phyloP scores from a whole-genome alignment of 1,140 invertebrate species.

The Pantala flavescens region DNA sequence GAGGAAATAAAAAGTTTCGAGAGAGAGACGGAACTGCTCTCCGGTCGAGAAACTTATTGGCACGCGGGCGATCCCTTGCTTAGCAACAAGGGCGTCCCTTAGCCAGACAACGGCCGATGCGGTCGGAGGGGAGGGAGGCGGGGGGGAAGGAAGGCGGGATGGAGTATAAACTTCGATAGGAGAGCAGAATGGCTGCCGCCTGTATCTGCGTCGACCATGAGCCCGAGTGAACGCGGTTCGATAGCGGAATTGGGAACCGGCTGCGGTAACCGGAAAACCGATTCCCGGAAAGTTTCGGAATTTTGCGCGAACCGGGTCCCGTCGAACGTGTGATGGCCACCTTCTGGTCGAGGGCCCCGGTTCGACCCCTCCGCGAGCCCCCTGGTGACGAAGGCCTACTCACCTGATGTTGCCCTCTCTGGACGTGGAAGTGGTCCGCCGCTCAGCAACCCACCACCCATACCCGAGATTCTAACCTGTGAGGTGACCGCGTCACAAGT shows the following conservation, averaged over 20 bases:
- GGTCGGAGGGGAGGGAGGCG: background rate
- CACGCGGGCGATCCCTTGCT: background rate
- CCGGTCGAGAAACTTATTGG: background rate
- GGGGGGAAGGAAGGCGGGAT: background rate
- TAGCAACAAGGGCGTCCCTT: background rate
- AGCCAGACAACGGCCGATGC: background rate
- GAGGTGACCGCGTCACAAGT: conserved; percentile 58
- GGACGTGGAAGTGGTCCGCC: background rate
- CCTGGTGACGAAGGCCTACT: background rate
- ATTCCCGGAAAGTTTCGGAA: no score
- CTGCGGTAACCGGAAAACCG: no score
- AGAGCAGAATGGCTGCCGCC: no score
- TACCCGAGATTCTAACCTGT: conserved; percentile 62
- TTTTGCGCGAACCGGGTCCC: no score
- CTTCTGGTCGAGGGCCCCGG: no score
- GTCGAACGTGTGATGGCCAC: no score
- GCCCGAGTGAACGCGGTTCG: no score
- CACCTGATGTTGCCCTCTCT: background rate
- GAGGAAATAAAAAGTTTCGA: background rate
- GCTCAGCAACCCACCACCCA: conserved; percentile 38
- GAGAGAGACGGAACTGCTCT: background rate
- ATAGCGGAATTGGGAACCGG: no score
- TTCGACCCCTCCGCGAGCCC: no score
- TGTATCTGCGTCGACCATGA: no score
- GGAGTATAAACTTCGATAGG: background rate